Percentiles rank a stretch among this genome's conserved stretches.
Evolutionary conservation across 2,113 vertebrate genomes (phyloP).

Genomic region (Dipodomys ordii): DNA sequence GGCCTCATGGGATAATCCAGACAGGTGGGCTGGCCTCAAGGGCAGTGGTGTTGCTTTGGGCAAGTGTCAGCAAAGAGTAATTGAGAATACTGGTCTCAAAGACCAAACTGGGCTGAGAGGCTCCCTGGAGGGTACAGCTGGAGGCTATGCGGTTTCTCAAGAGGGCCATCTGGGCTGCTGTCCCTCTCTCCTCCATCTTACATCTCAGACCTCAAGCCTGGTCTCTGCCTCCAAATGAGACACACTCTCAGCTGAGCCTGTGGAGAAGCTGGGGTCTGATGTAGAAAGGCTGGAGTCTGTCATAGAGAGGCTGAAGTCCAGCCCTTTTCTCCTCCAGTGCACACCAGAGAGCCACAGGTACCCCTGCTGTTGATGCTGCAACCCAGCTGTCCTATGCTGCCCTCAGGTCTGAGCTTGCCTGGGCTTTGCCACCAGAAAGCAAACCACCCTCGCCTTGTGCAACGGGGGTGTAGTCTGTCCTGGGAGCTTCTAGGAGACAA

Average conservation of each 20-base stretch:
- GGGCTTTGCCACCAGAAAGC: not conserved
- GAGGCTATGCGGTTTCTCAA: not conserved
- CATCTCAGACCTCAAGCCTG: not conserved
- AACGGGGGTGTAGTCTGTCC: not conserved
- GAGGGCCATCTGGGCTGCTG: not conserved
- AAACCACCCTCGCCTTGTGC: constrained; percentile 3
- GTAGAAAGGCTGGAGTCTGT: not conserved
- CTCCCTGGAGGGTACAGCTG: not conserved
- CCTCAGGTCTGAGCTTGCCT: constrained; percentile 66
- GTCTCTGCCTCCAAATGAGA: not conserved
- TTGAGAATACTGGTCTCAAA: not conserved
- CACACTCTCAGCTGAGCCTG: not conserved
- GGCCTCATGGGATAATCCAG: not conserved
- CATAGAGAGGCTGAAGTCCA: not conserved
- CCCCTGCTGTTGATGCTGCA: not conserved
- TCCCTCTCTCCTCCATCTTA: not conserved
- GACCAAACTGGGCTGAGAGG: not conserved
- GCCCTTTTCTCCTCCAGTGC: not conserved
- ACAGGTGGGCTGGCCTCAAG: not conserved
- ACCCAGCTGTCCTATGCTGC: not conserved
- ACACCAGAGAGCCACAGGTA: not conserved
- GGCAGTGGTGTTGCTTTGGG: not conserved
- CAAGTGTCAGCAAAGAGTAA: not conserved
- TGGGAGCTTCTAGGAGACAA: not conserved
- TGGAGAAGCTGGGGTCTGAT: not conserved